Percentiles rank a stretch among this genome's conserved stretches.
phyloP scores from a whole-genome alignment of 2,888 invertebrate genomes.

The Biston betularia region DNA sequence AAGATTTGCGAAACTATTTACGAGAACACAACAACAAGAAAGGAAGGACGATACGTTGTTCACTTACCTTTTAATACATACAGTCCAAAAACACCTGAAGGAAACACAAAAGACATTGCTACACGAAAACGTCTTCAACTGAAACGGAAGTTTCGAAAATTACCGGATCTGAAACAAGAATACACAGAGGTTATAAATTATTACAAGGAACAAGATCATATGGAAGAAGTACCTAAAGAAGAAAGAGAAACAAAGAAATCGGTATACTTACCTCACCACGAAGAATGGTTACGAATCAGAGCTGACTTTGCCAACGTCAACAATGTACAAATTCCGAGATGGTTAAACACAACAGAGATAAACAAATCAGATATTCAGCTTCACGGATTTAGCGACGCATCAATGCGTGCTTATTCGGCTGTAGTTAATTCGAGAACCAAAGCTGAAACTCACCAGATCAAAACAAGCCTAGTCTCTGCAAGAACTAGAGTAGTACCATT shows the following conservation, averaged over 20 bases:
- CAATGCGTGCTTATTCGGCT: not conserved
- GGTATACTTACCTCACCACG: conserved; percentile 48
- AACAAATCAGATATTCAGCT: not conserved
- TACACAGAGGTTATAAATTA: conserved; percentile 46
- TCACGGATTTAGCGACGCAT: not conserved
- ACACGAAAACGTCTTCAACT: conserved; percentile 41
- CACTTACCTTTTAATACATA: conserved; percentile 42
- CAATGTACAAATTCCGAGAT: conserved; percentile 22
- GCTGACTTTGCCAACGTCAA: conserved; percentile 20
- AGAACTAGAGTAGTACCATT: not conserved
- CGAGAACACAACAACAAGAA: conserved; percentile 36
- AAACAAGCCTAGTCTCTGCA: not conserved
- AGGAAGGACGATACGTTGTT: conserved; percentile 44
- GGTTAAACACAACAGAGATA: conserved; percentile 13
- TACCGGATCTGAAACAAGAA: conserved; percentile 34
- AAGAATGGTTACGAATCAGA: conserved; percentile 39
- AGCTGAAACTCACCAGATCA: not conserved
- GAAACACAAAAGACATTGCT: conserved; percentile 41
- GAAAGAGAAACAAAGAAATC: conserved; percentile 31
- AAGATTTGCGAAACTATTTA: conserved; percentile 46
- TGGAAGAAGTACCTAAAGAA: conserved; percentile 30
- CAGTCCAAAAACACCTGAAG: conserved; percentile 17
- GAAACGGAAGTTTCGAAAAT: conserved; percentile 39
- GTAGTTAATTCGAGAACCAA: not conserved
- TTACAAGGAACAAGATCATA: conserved; percentile 40